Base-by-base conservation (phyloP, 1,140 invertebrate species). In the Protaetia brevitarsis region DNA sequence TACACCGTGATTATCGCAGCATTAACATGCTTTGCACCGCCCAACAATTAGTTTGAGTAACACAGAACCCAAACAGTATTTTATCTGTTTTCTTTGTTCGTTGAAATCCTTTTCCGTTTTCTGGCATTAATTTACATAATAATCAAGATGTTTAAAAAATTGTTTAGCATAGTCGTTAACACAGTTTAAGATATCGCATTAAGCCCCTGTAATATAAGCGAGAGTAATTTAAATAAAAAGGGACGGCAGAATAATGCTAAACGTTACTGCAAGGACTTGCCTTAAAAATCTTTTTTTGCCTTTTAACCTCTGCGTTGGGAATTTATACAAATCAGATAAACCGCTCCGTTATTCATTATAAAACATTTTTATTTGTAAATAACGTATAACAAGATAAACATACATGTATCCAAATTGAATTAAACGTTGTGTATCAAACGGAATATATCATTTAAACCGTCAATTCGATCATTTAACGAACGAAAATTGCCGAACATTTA, bases 131-230 rank as follows among this genome's bases (percentile, higher is more conserved):
- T 67, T 67, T 67, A 62, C 66, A 67, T 67, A 56, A 64, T 64
- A 67, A 67, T 67, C 41, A 21, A 36, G 21, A 11, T 21, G n/a
- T 27, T 19, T 34, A 66, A 64, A 67, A 64, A 67, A 67, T 45
- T 67, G 56, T 41, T 67, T 67, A 67, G 62, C 66, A 67, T 67
- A 67, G 26, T 31, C 66, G 61, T 67, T 67, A 67, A 67, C 34
- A 64, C 34, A 59, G 60, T 67, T 67, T 59, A 28, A 29, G 29
- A 29, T 13, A 59, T 59, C 57, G 57, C 26, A 59, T 59, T 59
- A 59, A 59, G 13, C 11, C 27, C 16, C 23, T 16, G 57, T 59
- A 59, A n/a, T n/a, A n/a, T n/a, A n/a, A 29, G 30, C 26, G 57
- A 3, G 27, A 31, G n/a, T 2, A 31, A 59, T 59, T 59, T 59